Evolutionary conservation across 2,888 invertebrate genomes (phyloP), one percentile per base, ranked within the genome.

Genomic region (Schrankia costaestrigalis): DNA sequence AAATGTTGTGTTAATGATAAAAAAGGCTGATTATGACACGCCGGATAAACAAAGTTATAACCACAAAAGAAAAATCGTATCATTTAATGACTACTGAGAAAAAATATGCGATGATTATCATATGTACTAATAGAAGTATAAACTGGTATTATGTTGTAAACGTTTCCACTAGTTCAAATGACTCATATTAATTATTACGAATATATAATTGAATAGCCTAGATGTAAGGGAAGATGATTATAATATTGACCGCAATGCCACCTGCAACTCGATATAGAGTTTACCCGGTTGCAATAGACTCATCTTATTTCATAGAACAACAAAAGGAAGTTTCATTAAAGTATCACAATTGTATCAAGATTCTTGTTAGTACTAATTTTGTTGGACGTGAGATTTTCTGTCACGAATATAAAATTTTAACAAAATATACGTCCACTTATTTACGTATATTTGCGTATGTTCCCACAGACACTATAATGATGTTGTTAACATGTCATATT

Each of bases 61-160:
- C 34, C 35, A 43, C 33, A 55, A 60, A 55, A 44, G 47, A 52
- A 53, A 58, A 47, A 46, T 43, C 26, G 27, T 34, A 54, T 22
- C 41, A 36, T 42, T 45, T 25, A 43, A 41, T 45, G 36, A 52
- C 46, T 40, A 46, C 26, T 38, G 11, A 39, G 40, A 42, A 55
- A 38, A 48, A 32, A 23, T 37, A 38, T 25, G 37, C 32, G 36
- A 37, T 51, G 41, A 57, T 53, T 49, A 28, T 33, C 47, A 56
- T 63, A n/a, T 9, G 15, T 41, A 63, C 65, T 65, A 63, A 65
- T 68, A 72, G n/a, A 32, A 71, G 64, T 62, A 54, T 52, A 54
- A 41, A 40, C 37, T 46, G 30, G 23, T 31, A 28, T 35, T 25
- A 26, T 23, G 26, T 3, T 18, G 23, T 18, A 41, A 46, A 36